Percentiles rank a stretch among this genome's conserved stretches.
These are phyloP conservation scores for Ectemnius cavifrons DNA, from an alignment of 2,888 invertebrate species.

Conservation along the genomic window DNA sequence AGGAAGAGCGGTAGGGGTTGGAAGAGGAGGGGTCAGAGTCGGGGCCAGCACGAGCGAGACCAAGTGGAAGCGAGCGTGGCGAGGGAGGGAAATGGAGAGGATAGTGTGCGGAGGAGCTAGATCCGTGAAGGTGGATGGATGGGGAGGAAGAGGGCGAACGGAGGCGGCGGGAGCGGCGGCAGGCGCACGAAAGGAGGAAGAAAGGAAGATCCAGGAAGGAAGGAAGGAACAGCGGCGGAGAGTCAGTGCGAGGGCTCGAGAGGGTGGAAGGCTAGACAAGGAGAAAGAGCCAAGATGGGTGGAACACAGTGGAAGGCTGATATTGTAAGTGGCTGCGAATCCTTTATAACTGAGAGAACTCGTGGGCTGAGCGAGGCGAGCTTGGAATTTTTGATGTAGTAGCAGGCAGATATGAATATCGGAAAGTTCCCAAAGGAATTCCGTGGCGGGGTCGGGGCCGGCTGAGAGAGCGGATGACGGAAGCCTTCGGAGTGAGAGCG, in stretches of 20 bases:
- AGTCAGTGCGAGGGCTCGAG: neutral
- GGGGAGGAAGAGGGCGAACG: neutral
- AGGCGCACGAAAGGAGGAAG: neutral
- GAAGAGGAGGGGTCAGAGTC: neutral
- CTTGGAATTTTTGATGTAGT: conserved; percentile 76
- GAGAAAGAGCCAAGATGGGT: conserved; percentile 26
- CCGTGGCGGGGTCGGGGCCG: conserved; percentile 62
- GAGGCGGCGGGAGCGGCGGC: no score
- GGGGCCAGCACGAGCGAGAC: neutral
- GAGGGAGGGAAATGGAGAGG: conserved; percentile 9
- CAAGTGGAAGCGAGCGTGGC: no score
- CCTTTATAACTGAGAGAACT: conserved; percentile 73
- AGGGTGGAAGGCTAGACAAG: conserved; percentile 20
- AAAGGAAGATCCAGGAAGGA: conserved; percentile 22
- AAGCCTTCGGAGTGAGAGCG: conserved; percentile 20
- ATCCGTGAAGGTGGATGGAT: neutral
- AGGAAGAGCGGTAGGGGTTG: neutral
- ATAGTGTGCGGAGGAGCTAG: conserved; percentile 5
- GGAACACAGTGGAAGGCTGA: conserved; percentile 62
- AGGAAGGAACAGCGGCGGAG: neutral
- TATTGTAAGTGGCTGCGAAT: conserved; percentile 76
- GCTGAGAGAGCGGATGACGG: conserved; percentile 35
- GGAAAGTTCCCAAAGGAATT: conserved; percentile 77
- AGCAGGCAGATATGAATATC: conserved; percentile 76
- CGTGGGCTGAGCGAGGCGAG: conserved; percentile 64